Percentiles rank a stretch among this genome's conserved stretches.
These are phyloP conservation scores for Tokudaia muenninki DNA, from an alignment of 2,797 vertebrate species.

Conservation along the genomic window DNA sequence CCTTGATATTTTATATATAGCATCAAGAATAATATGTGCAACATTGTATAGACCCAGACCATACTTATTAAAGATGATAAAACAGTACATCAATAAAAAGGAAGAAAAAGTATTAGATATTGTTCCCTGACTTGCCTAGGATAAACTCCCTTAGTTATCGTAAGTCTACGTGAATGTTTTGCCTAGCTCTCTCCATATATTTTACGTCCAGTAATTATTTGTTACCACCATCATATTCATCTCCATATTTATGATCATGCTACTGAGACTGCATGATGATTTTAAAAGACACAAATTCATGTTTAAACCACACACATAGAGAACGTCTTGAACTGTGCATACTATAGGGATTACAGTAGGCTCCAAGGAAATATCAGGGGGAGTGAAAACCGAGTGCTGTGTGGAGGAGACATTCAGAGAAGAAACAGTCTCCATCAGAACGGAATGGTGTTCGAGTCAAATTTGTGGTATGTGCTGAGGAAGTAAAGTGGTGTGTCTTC, in stretches of 20 bases:
- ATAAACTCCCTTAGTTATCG: background rate
- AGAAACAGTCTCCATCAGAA: background rate
- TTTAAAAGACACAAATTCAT: background rate
- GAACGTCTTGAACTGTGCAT: background rate
- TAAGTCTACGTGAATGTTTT: background rate
- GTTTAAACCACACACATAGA: background rate
- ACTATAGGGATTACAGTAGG: background rate
- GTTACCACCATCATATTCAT: background rate
- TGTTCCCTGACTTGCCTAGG: background rate
- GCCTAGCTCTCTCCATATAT: background rate
- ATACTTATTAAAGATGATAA: slow-evolving; percentile 11
- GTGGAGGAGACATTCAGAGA: background rate
- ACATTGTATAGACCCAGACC: background rate
- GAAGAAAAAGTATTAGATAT: background rate
- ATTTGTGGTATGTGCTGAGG: background rate
- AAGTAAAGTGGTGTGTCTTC: background rate
- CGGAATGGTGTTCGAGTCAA: background rate
- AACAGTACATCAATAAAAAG: background rate
- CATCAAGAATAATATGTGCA: slow-evolving; percentile 20
- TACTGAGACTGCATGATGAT: background rate
- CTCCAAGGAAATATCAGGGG: too few species aligned
- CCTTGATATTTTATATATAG: slow-evolving; percentile 37
- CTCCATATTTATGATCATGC: background rate
- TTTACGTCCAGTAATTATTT: background rate
- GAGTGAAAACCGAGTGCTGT: background rate